Evolutionary conservation across 2,888 invertebrate species (phyloP), one percentile per base, ranked within the genome.

Genomic region (Agrochola lota): DNA sequence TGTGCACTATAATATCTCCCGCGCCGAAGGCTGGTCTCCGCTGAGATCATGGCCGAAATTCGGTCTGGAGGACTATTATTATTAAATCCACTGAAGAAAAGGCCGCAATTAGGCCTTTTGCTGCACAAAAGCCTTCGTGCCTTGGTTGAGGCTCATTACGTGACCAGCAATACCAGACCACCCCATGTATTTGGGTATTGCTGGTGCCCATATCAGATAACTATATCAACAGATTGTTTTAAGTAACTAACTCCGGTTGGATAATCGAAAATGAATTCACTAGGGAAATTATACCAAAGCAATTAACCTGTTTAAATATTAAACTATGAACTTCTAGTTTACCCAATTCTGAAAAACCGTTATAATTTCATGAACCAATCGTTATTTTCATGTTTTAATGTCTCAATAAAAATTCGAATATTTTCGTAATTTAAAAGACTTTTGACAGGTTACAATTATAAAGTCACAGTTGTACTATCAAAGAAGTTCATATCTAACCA

Each of bases 391-490:
- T 46, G 15, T 60, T n/a, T 23, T 40, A 40, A 64, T 46, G 17
- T 30, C 1, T 46, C n/a, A 30, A n/a, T 49, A 6, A 26, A 76
- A 55, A 35, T 66, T n/a, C 15, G 0, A 77, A 80, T 20, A n/a
- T 26, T 23, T 66, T 72, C 49, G 17, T 49, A 35, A 30, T 52
- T 30, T 57, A 49, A 23, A 73, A 74, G n/a, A 66, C 30, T 23
- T 76, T 72, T 57, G 60, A 40, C 40, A 40, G n/a, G 11, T 30
- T 40, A 35, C 17, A 0, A 7, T 26, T 15, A n/a, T n/a, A 9
- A 71, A 78, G 76, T 64, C 66, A 81, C 78, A 81, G 80, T 79
- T 84, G 80, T 67, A 74, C n/a, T 57, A 59, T 60, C 23, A 80
- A 75, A 30, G 30, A 30, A 30, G 30, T 30, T 30, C 30, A 30